Conservation (phyloP, 2,888 invertebrate genomes). For the Subacronicta megacephala region DNA sequence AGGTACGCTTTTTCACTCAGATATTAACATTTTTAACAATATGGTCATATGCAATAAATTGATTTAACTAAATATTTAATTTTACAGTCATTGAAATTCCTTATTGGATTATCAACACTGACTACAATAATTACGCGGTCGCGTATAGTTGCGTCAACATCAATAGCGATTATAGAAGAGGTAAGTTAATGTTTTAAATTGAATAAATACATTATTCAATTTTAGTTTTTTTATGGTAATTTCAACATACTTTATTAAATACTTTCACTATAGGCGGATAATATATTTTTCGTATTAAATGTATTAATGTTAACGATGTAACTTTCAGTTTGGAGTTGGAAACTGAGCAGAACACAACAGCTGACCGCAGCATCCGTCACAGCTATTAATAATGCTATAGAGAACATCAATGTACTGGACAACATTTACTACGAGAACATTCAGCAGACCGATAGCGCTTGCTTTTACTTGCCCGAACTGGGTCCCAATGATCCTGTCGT, state of each 20-base stretch:
- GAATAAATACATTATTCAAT: background rate
- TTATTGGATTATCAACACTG: constrained; percentile 82
- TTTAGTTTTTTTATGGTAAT: too few species aligned
- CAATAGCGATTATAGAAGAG: constrained; percentile 56
- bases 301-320: background rate
- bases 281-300: too few species aligned
- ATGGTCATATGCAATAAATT: too few species aligned
- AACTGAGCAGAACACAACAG: constrained; percentile 69
- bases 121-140: constrained; percentile 90
- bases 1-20: background rate
- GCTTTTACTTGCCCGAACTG: constrained; percentile 73
- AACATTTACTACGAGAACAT: constrained; percentile 67
- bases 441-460: constrained; percentile 66
- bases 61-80: background rate
- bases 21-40: too few species aligned
- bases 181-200: constrained; percentile 51
- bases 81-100: constrained; percentile 65
- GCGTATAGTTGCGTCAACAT: constrained; percentile 90
- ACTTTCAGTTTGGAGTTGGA: constrained; percentile 77
- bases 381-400: constrained; percentile 65
- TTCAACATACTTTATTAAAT: too few species aligned
- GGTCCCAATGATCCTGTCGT: constrained; percentile 59
- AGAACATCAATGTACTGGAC: constrained; percentile 63
- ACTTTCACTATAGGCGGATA: too few species aligned
- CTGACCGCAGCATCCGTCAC: constrained; percentile 54